These are phyloP conservation scores for Pseudanteris insignis DNA, from an alignment of 2,888 invertebrate species.

Conservation along the genomic window DNA sequence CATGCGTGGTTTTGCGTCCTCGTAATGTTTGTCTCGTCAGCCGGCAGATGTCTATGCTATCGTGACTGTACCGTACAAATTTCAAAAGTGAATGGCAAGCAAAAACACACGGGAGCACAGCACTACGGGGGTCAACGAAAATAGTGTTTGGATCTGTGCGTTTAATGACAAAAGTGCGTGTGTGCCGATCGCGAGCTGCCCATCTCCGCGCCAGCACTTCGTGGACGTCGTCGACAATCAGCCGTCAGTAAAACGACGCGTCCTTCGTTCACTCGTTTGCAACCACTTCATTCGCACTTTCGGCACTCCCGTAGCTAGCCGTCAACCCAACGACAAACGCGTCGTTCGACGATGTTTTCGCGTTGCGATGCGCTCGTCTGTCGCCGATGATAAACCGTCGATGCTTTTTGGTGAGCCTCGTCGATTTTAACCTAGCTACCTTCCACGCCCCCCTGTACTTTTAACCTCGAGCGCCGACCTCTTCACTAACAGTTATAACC, in stretches of 20 bases:
- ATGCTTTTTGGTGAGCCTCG: conserved; percentile 63
- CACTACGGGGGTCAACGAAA: conserved; percentile 14
- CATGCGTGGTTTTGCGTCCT: conserved; percentile 11
- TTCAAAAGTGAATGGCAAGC: conserved; percentile 44
- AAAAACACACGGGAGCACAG: conserved; percentile 19
- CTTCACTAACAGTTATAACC: no score
- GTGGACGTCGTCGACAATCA: conserved; percentile 5
- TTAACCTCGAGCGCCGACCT: background rate
- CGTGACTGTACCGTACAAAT: conserved; percentile 34
- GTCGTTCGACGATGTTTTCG: conserved; percentile 28
- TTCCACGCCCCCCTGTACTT: background rate
- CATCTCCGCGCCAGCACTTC: conserved; percentile 3
- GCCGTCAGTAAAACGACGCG: conserved; percentile 15
- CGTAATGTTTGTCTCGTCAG: background rate
- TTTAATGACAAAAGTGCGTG: conserved; percentile 31
- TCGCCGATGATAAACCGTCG: conserved; percentile 62
- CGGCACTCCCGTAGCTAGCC: conserved; percentile 5
- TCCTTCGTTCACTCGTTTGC: background rate
- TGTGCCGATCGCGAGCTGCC: conserved; percentile 11
- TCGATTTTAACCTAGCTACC: conserved; percentile 2
- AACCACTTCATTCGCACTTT: background rate
- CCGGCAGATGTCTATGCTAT: conserved; percentile 12
- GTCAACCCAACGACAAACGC: conserved; percentile 11
- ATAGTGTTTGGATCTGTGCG: conserved; percentile 19
- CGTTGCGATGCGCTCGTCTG: conserved; percentile 53